Evolutionary conservation across 2,113 vertebrate species (phyloP), one percentile per base, ranked within the genome.

Genomic region (Charina bottae): DNA sequence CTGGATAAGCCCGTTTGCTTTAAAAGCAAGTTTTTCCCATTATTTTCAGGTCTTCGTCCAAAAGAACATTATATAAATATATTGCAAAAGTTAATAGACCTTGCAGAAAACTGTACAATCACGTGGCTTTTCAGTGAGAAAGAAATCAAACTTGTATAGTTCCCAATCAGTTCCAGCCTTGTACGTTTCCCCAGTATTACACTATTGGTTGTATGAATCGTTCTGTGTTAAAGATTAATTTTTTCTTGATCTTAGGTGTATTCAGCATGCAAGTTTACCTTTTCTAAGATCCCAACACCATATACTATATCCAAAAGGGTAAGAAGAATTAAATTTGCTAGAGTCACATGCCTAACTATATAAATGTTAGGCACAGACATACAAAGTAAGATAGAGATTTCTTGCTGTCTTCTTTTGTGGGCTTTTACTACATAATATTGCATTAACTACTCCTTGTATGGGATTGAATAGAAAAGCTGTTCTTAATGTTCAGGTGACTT

Each of bases 281-380:
- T 99, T 96, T 98, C 98, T 92, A 99, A 99, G 98, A 99, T 99
- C 93, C 98, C 98, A 46, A 98, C 98, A 83, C 99, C 98, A 8
- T 99, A 99, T 95, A 99, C 97, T 49, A 94, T 98, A 83, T 98
- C 98, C 93, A 99, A 98, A 97, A 96, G 99, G 98, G 99, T 99
- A 98, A 93, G 95, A 87, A 95, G 89, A 85, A 19, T 37, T 90
- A 49, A 37, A 78, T 46, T 60, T 23, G 26, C 28, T 60, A 5
- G 60, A 9, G 3, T 58, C 4, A 56, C n/a, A 37, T 37, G 19
- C 15, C n/a, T 19, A 78, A 78, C n/a, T 78, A 21, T 42, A 42
- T 37, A 78, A 42, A 37, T 37, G 33, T 21, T 21, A 78, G 17
- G 37, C 37, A 24, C 9, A 23, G 12, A 42, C 1, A 12, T 56